Conservation (phyloP, 2,888 invertebrate species). For the Linnaemya tessellans region DNA sequence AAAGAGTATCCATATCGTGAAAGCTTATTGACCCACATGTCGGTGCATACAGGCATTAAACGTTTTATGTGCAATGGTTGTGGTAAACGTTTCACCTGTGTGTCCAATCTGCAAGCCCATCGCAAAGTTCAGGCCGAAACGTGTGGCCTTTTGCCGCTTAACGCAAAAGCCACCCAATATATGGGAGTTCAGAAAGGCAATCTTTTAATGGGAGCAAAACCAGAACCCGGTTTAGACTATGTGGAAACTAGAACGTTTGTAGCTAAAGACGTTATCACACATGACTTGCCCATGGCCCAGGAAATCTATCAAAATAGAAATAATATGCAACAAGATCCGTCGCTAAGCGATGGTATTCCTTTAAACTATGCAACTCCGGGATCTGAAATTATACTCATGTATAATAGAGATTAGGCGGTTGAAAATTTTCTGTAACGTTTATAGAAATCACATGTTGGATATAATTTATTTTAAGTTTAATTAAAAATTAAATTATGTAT, state of each 20-base stretch:
- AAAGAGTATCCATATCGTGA: slow-evolving; percentile 84
- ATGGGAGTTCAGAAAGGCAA: slow-evolving; percentile 82
- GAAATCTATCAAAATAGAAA: slow-evolving; percentile 38
- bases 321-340: slow-evolving; percentile 37
- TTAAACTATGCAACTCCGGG: slow-evolving; percentile 54
- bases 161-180: slow-evolving; percentile 81
- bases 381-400: slow-evolving; percentile 64
- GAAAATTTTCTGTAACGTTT: neutral
- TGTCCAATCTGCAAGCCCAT: slow-evolving; percentile 84
- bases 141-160: slow-evolving; percentile 82
- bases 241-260: slow-evolving; percentile 79
- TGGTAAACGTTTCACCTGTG: slow-evolving; percentile 84
- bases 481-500: slow-evolving; percentile 3
- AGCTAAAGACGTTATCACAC: slow-evolving; percentile 79
- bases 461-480: slow-evolving; percentile 12
- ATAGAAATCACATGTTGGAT: neutral
- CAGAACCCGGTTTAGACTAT: slow-evolving; percentile 80
- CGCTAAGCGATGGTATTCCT: slow-evolving; percentile 64
- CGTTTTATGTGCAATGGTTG: slow-evolving; percentile 84
- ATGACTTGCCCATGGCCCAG: slow-evolving; percentile 74
- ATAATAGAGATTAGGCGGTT: slow-evolving; percentile 39
- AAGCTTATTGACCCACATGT: slow-evolving; percentile 84
- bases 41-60: slow-evolving; percentile 84
- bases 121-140: slow-evolving; percentile 83
- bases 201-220: slow-evolving; percentile 80